Base-by-base conservation (phyloP, 2,888 invertebrate species). In the Piscicola geometra region DNA sequence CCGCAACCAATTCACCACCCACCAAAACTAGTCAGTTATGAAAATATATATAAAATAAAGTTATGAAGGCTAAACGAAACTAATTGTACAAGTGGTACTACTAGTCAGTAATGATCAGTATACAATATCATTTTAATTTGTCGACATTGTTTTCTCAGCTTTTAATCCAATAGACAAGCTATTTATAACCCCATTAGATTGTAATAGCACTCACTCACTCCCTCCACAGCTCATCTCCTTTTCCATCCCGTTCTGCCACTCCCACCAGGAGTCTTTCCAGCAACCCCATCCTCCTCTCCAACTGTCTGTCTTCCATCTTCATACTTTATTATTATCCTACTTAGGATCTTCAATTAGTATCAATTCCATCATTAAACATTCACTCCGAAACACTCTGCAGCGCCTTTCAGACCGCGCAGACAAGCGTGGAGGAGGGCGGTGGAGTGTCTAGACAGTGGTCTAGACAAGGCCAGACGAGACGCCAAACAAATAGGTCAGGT, bases 401-500 rank as follows among this genome's bases (percentile, higher is more conserved):
- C 60, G 25, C 12, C n/a, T 56, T 56, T 56, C 60, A 56, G n/a
- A n/a, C 60, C 60, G 3, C 5, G 60, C 3, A 21, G 5, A 5
- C 60, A 56, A 25, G 60, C 21, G 25, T 56, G 60, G 60, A 5
- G 60, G 3, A 56, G n/a, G 60, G 60, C 60, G n/a, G 25, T 56
- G 25, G 60, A 56, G 5, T 3, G 60, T 25, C n/a, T 56, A 21
- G 60, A 56, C 25, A 25, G n/a, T n/a, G 25, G 60, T 25, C 60
- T 56, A 56, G 60, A 56, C 60, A 56, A 21, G 60, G 25, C 21
- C n/a, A 5, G 60, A 15, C 25, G 9, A 35, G 52, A 35, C 50
- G n/a, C 30, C 21, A 75, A 77, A 81, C 87, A 91, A 64, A 91
- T 92, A 79, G 92, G 92, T 0, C 88, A 86, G 78, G 87, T 89